These are phyloP conservation scores for Alexandromys fortis DNA, from an alignment of 2,113 vertebrate species.

Conservation along the genomic window DNA sequence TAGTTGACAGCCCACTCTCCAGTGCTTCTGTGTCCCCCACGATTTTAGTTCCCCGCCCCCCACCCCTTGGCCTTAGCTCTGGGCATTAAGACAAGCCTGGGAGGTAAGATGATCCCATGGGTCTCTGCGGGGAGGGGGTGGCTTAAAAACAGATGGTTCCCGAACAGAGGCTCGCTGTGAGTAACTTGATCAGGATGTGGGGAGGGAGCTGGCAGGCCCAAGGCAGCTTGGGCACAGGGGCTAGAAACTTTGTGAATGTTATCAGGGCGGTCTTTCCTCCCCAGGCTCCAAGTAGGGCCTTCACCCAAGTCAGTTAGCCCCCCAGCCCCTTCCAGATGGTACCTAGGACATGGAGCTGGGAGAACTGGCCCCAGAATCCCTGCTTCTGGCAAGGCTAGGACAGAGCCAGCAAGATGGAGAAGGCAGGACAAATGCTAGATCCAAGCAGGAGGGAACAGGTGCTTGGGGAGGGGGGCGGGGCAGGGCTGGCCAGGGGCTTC, in stretches of 20 bases:
- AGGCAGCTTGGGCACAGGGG: constrained; percentile 51
- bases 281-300: constrained; percentile 48
- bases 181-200: constrained; percentile 67
- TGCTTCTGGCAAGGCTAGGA: background rate
- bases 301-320: constrained; percentile 36
- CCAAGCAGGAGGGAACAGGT: constrained; percentile 63
- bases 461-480: background rate
- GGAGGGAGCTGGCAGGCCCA: constrained; percentile 49
- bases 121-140: constrained; percentile 74
- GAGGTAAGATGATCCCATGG: constrained; percentile 86
- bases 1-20: constrained; percentile 79
- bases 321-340: constrained; percentile 74
- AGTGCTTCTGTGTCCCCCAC: constrained; percentile 82
- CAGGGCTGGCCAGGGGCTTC: background rate
- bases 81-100: constrained; percentile 78
- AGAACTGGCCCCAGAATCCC: background rate
- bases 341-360: constrained; percentile 19
- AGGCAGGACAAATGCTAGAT: background rate
- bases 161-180: background rate
- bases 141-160: constrained; percentile 83
- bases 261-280: constrained; percentile 53
- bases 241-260: constrained; percentile 67
- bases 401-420: background rate
- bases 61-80: constrained; percentile 78
- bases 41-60: background rate